Conservation (phyloP, 1,140 invertebrate species). For the Thaumetopoea pityocampa region DNA sequence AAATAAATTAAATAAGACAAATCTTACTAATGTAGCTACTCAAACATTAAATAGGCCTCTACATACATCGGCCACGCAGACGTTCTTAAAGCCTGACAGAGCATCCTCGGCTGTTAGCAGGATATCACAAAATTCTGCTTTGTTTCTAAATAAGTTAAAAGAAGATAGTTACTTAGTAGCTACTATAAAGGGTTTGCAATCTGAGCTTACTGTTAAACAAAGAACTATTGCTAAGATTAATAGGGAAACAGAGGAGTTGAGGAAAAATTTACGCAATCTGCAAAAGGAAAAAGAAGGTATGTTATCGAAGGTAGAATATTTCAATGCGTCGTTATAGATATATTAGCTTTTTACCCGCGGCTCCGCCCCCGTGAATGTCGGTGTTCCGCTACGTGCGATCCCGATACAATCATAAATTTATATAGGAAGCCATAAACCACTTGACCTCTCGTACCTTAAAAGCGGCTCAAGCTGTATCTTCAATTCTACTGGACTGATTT, state of each 20-base stretch:
- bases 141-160: slow-evolving; percentile 78
- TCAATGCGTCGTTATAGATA: background rate
- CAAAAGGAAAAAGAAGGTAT: slow-evolving; percentile 85
- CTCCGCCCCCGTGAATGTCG: too few relatives aligned
- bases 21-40: slow-evolving; percentile 35
- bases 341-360: slow-evolving; percentile 1
- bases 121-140: slow-evolving; percentile 73
- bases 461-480: too few relatives aligned
- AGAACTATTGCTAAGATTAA: slow-evolving; percentile 82
- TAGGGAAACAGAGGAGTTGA: slow-evolving; percentile 84
- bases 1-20: slow-evolving; percentile 70
- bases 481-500: too few relatives aligned
- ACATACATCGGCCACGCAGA: slow-evolving; percentile 47
- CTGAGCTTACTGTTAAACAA: slow-evolving; percentile 84
- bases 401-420: too few relatives aligned
- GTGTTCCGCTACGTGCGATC: too few relatives aligned
- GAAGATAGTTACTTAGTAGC: slow-evolving; percentile 86
- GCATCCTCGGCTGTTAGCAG: slow-evolving; percentile 63
- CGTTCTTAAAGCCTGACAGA: slow-evolving; percentile 49
- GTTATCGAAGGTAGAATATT: slow-evolving; percentile 7
- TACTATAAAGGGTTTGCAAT: slow-evolving; percentile 85
- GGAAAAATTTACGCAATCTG: slow-evolving; percentile 83
- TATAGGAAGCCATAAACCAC: too few relatives aligned
- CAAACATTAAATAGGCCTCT: slow-evolving; percentile 44
- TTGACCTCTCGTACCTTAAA: too few relatives aligned